Base-by-base conservation (phyloP, 2,888 invertebrate species). In the Clistopyga incitator region DNA sequence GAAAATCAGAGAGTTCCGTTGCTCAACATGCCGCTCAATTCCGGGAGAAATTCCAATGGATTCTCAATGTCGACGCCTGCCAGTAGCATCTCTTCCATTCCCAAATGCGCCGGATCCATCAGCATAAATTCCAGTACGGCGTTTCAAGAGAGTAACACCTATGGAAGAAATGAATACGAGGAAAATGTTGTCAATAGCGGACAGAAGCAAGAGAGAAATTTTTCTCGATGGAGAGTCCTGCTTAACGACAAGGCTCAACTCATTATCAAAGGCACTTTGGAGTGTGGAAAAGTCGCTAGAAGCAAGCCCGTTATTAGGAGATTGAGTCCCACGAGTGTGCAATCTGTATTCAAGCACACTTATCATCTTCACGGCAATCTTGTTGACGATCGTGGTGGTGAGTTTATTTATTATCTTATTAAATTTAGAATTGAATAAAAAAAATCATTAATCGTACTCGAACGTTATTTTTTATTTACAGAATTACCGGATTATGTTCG, bases 401-500 rank as follows among this genome's bases (percentile, higher is more conserved):
- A 85, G 38, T 34, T 75, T 13, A 11, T 45, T 18, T 38, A 13
- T 20, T 23, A 25, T 42, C 13, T 64, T 64, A n/a, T 38, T 38
- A 64, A 64, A 6, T 1, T 8, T 11, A 42, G 10, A 38, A 38
- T n/a, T n/a, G n/a, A n/a, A n/a, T n/a, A n/a, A n/a, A n/a, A n/a
- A n/a, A n/a, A n/a, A n/a, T n/a, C n/a, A n/a, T n/a, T n/a, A n/a
- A n/a, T n/a, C n/a, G 4, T 13, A 50, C 18, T n/a, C 3, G 18
- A 54, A 6, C 8, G 56, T n/a, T 42, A 45, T 15, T 18, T 67
- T 45, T 13, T 25, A 13, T 23, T 29, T 52, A 6, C 81, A 92
- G 92, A 89, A 81, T 81, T 93, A 23, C 93, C 93, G 0, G 88
- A 89, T 6, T 93, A 92, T 81, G 86, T 93, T 8, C 81, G 89